Conservation (phyloP, 2,113 vertebrate genomes). For the Chauna torquata region DNA sequence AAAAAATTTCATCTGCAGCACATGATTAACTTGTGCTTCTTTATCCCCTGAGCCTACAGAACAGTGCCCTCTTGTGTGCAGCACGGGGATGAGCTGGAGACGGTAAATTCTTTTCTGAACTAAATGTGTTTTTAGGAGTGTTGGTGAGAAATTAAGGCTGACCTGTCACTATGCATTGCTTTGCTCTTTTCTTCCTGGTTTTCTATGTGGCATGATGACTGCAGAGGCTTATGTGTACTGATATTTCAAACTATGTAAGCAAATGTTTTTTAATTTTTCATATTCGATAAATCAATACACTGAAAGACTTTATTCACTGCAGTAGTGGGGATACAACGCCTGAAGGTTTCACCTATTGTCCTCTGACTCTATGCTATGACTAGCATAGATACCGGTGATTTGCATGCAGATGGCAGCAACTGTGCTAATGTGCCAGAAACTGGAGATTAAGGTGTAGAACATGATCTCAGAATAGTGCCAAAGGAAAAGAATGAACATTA, state of each 20-base stretch:
- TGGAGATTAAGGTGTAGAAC: not conserved
- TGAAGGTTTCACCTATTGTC: not conserved
- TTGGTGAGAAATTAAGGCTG: not conserved
- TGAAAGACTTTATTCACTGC: not conserved
- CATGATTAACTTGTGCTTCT: not conserved
- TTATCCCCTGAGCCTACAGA: not conserved
- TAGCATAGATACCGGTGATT: rapidly evolving
- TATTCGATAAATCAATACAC: rapidly evolving
- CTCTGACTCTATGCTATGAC: not conserved
- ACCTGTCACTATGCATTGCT: not conserved
- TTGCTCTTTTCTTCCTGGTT: rapidly evolving
- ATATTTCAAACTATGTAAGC: not conserved
- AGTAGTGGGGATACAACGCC: rapidly evolving
- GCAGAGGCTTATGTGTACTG: not conserved
- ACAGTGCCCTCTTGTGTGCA: constrained; percentile 50
- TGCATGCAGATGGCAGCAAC: not conserved
- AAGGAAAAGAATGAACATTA: rapidly evolving
- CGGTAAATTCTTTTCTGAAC: rapidly evolving
- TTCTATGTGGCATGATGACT: not conserved
- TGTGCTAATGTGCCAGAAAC: rapidly evolving
- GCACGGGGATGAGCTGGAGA: rapidly evolving
- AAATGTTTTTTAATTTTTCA: rapidly evolving
- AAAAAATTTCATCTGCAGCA: not conserved
- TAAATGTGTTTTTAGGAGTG: rapidly evolving
- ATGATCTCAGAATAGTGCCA: not conserved